Evolutionary conservation across 2,888 invertebrate species (phyloP), one percentile per base, ranked within the genome.

Genomic region (Rhodophaea formosa): DNA sequence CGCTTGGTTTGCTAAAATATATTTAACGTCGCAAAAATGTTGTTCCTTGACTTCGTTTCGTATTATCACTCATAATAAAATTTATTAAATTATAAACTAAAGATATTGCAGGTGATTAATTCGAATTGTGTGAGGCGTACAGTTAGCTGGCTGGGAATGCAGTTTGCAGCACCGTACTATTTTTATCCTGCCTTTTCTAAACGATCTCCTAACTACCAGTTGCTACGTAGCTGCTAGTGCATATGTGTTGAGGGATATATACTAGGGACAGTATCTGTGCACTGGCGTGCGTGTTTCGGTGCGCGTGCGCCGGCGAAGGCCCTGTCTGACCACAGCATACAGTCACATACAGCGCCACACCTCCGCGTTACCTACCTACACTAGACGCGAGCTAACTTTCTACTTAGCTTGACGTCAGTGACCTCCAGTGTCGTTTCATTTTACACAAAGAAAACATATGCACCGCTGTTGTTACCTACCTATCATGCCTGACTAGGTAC

Each of bases 371-470:
- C 57, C 64, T 64, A 63, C 53, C 58, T 68, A 68, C 67, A 68
- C 59, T 62, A 57, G 51, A 57, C 53, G 62, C 69, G 68, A 71
- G 71, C 65, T 39, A 59, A 75, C 83, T 84, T 85, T 84, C 84
- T 82, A 60, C 53, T 74, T 71, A 63, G 68, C 43, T 49, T 74
- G 71, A 78, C 78, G 80, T 81, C 80, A 80, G 66, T 80, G 79
- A 80, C 72, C 82, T 82, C 71, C 43, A 64, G 17, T 42, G 44
- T 44, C 43, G 56, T 15, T 47, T 35, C 23, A 39, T 42, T 47
- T 46, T n/a, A 44, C 43, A 32, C 42, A 53, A 57, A 44, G 15
- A 29, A n/a, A 54, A 29, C 14, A 42, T 14, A 30, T 44, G 53
- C 35, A 51, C 35, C 7, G 16, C 10, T 39, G 6, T 10, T 23